Conservation (phyloP, 2,888 invertebrate genomes). For the Eristalis tenax region DNA sequence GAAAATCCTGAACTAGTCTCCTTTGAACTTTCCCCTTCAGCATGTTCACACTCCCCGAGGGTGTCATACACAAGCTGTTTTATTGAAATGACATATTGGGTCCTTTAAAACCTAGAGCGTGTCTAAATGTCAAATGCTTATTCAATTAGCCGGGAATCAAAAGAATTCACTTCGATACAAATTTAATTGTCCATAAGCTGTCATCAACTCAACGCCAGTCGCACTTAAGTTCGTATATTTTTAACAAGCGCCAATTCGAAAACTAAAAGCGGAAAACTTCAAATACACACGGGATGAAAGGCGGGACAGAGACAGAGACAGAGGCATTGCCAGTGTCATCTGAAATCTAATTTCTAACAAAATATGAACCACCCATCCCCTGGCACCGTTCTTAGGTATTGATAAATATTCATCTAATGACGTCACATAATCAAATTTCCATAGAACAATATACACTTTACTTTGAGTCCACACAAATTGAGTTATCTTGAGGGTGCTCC, state of each 20-base stretch:
- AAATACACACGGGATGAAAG: neutral
- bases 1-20: conserved; percentile 8
- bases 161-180: conserved; percentile 27
- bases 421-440: conserved; percentile 76
- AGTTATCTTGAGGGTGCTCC: conserved; percentile 63
- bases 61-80: neutral
- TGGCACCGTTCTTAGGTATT: conserved; percentile 25
- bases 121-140: conserved; percentile 36
- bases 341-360: conserved; percentile 68
- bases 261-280: conserved; percentile 17
- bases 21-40: conserved; percentile 44
- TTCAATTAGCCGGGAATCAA: conserved; percentile 40
- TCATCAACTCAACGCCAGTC: conserved; percentile 20
- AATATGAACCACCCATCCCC: conserved; percentile 50
- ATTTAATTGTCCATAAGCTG: conserved; percentile 38
- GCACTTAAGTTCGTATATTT: conserved; percentile 46
- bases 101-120: conserved; percentile 9
- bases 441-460: conserved; percentile 73
- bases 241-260: conserved; percentile 16
- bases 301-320: neutral
- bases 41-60: neutral
- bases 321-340: conserved; percentile 18
- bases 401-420: conserved; percentile 74
- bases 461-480: conserved; percentile 74
- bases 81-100: neutral